phyloP scores from a whole-genome alignment of 2,888 invertebrate species.

The Synergus laeviventris region DNA sequence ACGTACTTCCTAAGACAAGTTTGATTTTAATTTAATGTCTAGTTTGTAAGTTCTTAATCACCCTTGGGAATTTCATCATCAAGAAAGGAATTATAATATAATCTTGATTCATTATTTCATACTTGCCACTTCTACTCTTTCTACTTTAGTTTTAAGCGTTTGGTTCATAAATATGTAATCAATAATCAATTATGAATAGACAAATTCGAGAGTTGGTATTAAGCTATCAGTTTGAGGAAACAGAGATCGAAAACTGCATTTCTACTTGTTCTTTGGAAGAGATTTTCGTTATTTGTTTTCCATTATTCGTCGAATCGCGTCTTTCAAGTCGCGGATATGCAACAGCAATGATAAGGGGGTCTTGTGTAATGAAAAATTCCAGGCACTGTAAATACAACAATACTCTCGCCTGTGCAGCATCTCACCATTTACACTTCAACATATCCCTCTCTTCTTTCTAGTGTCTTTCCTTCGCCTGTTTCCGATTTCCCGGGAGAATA shows the following conservation, averaged over 20 bases:
- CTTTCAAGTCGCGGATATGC: conserved; percentile 29
- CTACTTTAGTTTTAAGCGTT: no score
- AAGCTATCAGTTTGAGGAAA: not conserved
- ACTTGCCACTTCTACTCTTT: not conserved
- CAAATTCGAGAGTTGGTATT: no score
- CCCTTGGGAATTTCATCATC: not conserved
- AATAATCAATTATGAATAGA: no score
- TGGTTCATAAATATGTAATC: no score
- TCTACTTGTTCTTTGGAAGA: not conserved
- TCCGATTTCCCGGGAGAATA: conserved; percentile 55
- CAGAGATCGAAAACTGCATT: not conserved
- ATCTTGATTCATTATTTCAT: not conserved
- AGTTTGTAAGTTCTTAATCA: not conserved
- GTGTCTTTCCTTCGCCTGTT: conserved; percentile 45
- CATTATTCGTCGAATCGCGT: conserved; percentile 25
- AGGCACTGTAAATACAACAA: conserved; percentile 54
- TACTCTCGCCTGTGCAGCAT: conserved; percentile 14
- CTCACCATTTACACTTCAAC: conserved; percentile 3
- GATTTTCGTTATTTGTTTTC: conserved; percentile 30
- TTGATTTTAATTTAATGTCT: not conserved
- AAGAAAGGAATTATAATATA: not conserved
- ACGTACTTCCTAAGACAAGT: not conserved
- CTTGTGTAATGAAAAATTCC: conserved; percentile 64
- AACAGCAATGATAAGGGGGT: conserved; percentile 63
- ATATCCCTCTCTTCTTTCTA: not conserved